phyloP scores from a whole-genome alignment of 2,113 vertebrate species.

The Felis chaus region DNA sequence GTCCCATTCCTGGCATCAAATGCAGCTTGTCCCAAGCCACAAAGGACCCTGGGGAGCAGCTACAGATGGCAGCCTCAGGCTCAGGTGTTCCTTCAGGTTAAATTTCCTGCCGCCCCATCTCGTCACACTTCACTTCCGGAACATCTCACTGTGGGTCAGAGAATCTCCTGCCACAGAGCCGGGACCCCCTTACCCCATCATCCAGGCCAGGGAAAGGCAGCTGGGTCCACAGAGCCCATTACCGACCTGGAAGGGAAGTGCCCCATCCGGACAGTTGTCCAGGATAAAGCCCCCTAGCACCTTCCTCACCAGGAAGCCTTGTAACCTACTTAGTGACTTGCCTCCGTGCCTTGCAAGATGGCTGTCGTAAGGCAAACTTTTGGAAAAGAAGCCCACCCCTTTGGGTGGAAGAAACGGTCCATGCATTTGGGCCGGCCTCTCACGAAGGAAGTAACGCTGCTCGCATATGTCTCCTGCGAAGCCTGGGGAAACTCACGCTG shows the following conservation, averaged over 20 bases:
- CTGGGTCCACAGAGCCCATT: background rate
- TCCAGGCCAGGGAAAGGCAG: background rate
- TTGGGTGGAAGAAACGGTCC: slow-evolving; percentile 43
- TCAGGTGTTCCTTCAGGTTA: background rate
- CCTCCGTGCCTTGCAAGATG: background rate
- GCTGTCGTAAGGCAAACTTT: slow-evolving; percentile 1
- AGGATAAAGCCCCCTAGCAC: background rate
- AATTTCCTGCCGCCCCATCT: background rate
- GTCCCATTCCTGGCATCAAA: background rate
- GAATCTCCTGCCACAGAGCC: background rate
- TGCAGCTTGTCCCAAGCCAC: too few species aligned
- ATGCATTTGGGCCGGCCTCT: slow-evolving; percentile 19
- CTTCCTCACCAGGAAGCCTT: background rate
- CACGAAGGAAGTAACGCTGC: background rate
- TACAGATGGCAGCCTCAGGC: rapidly evolving
- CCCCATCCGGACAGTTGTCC: background rate
- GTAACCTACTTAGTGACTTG: background rate
- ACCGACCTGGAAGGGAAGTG: background rate
- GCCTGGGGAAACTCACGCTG: slow-evolving; percentile 43
- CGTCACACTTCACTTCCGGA: background rate
- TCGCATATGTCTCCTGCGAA: slow-evolving; percentile 53
- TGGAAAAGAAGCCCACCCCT: background rate
- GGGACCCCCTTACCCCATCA: background rate
- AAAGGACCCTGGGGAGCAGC: background rate
- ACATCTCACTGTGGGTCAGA: background rate